phyloP scores from a whole-genome alignment of 2,113 vertebrate genomes.

The Ophthalmolycus amberensis region DNA sequence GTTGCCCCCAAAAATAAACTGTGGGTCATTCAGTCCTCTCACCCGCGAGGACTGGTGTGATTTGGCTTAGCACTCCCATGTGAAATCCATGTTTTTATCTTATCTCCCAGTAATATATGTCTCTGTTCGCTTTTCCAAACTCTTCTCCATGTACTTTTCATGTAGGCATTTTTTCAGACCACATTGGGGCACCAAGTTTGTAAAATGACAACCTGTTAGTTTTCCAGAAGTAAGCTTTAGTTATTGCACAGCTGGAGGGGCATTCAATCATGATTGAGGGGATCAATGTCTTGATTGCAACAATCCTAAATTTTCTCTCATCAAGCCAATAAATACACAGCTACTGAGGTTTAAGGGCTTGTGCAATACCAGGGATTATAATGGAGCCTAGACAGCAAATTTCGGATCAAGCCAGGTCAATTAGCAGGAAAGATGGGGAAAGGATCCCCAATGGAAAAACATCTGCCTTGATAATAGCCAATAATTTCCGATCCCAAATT shows the following conservation, averaged over 20 bases:
- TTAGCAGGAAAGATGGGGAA: conserved; percentile 25
- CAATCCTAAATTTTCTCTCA: conserved; percentile 28
- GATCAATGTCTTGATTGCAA: conserved; percentile 38
- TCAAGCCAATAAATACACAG: conserved; percentile 28
- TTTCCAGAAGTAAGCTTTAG: not conserved
- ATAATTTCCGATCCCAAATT: conserved; percentile 49
- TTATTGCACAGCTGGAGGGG: conserved; percentile 11
- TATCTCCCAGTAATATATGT: conserved; percentile 11
- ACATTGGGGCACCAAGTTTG: not conserved
- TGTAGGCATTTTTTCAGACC: not conserved
- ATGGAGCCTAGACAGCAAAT: conserved; percentile 4
- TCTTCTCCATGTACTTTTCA: not conserved
- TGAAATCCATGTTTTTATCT: conserved; percentile 54
- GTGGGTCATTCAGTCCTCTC: conserved; percentile 29
- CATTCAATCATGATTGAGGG: conserved; percentile 10
- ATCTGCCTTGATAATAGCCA: conserved; percentile 59
- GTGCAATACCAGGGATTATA: conserved; percentile 12
- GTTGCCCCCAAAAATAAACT: conserved; percentile 63
- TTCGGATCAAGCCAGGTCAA: conserved; percentile 22
- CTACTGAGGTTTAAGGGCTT: conserved; percentile 36
- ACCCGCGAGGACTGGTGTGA: conserved; percentile 8
- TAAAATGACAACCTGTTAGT: conserved; percentile 1
- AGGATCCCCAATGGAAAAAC: conserved; percentile 42
- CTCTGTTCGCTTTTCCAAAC: not conserved
- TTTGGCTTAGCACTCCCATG: conserved; percentile 57